A percentile compares a stretch with the other conserved stretches of the same genome.
phyloP scores from a whole-genome alignment of 2,113 vertebrate species.

The Suncus etruscus region DNA sequence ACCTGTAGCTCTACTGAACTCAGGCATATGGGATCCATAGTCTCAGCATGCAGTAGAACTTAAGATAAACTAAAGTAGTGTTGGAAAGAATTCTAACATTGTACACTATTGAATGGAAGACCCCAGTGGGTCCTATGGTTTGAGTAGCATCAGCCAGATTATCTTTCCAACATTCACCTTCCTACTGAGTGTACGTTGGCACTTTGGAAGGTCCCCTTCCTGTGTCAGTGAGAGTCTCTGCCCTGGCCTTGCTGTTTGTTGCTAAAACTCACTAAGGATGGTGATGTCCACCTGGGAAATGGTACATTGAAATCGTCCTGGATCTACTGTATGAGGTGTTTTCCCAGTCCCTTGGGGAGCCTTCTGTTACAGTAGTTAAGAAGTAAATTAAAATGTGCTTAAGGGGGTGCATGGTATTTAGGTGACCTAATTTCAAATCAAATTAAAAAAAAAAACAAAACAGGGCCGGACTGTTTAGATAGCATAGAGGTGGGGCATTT shows the following conservation, averaged over 20 bases:
- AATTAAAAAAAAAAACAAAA: slow-evolving; percentile 80
- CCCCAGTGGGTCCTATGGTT: slow-evolving; percentile 78
- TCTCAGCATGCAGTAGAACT: slow-evolving; percentile 72
- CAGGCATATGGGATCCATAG: slow-evolving; percentile 74
- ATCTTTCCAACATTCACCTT: slow-evolving; percentile 51
- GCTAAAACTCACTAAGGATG: slow-evolving; percentile 85
- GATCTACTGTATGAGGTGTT: slow-evolving; percentile 78
- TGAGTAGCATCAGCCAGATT: slow-evolving; percentile 92
- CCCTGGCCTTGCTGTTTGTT: slow-evolving; percentile 60
- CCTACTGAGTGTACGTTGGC: slow-evolving; percentile 76
- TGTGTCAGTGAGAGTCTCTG: slow-evolving; percentile 78
- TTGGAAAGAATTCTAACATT: slow-evolving; percentile 77
- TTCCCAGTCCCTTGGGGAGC: slow-evolving; percentile 72
- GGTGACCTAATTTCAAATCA: slow-evolving; percentile 90
- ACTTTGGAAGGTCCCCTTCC: slow-evolving; percentile 77
- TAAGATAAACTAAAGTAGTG: slow-evolving; percentile 84
- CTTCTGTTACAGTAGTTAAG: slow-evolving; percentile 86
- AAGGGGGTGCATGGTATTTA: slow-evolving; percentile 90
- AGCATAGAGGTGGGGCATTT: too few species aligned
- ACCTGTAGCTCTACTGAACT: slow-evolving; percentile 65
- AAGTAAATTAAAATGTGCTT: slow-evolving; percentile 87
- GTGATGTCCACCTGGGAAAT: slow-evolving; percentile 86
- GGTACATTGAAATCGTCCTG: slow-evolving; percentile 82
- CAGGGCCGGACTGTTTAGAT: background rate
- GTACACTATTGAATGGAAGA: slow-evolving; percentile 78